A percentile compares a stretch with the other conserved stretches of the same genome.
Conservation (phyloP, 2,888 invertebrate genomes). For the Prosopocoilus inquinatus region DNA sequence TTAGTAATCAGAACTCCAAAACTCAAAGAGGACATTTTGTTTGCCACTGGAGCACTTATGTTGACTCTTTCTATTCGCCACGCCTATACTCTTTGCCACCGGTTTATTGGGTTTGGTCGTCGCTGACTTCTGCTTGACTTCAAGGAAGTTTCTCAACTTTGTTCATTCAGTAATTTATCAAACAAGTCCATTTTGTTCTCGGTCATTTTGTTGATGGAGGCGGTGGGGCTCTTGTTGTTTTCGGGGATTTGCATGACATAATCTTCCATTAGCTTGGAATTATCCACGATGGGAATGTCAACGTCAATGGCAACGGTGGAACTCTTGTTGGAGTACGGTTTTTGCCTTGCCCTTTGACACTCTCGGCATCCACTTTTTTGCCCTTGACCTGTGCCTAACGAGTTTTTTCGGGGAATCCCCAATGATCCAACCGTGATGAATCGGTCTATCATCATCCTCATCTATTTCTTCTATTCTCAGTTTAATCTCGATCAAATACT, state of each 20-base stretch:
- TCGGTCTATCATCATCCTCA: conserved; percentile 51
- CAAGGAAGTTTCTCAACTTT: too few relatives aligned
- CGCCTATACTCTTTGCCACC: conserved; percentile 33
- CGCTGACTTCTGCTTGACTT: conserved; percentile 1
- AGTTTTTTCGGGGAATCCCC: conserved; percentile 80
- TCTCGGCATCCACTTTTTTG: conserved; percentile 51
- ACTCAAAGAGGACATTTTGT: conserved; percentile 73
- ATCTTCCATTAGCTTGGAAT: conserved; percentile 44
- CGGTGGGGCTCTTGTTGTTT: conserved; percentile 24
- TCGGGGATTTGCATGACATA: conserved; percentile 40
- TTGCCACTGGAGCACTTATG: conserved; percentile 78
- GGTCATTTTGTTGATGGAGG: conserved; percentile 44
- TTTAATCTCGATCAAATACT: conserved; percentile 52
- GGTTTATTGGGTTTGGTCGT: conserved; percentile 24
- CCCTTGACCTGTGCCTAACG: conserved; percentile 75
- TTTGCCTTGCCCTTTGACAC: conserved; percentile 47
- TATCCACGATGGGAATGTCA: conserved; percentile 43
- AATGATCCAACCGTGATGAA: conserved; percentile 82
- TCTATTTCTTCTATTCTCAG: conserved; percentile 44
- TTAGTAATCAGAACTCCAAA: conserved; percentile 74
- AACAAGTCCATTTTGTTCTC: conserved; percentile 46
- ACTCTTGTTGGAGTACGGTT: conserved; percentile 37
- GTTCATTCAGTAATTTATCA: conserved; percentile 42
- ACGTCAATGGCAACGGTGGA: conserved; percentile 35
- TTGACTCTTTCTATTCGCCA: conserved; percentile 72